phyloP scores from a whole-genome alignment of 2,113 vertebrate species.

The Aythya baeri region DNA sequence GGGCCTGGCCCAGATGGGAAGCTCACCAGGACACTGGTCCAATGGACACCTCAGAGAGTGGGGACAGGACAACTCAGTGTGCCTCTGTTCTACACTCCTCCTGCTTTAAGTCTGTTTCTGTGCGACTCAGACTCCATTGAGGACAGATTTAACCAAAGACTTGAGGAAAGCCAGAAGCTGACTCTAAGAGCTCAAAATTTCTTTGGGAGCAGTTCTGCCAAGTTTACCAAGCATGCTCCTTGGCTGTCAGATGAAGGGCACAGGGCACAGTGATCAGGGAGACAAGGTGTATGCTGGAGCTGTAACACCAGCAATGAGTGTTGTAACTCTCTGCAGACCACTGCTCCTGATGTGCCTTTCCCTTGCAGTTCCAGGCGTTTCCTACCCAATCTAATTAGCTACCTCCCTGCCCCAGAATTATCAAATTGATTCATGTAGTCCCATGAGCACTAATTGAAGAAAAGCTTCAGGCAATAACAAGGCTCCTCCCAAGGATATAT shows the following conservation, averaged over 20 bases:
- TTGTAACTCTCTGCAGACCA: not conserved
- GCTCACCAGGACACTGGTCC: accelerated
- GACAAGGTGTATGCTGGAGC: accelerated
- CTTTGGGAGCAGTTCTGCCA: not conserved
- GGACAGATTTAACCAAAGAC: not conserved
- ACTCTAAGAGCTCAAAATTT: not conserved
- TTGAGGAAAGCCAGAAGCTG: not conserved
- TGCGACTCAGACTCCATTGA: not conserved
- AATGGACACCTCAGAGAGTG: accelerated
- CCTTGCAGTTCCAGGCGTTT: not conserved
- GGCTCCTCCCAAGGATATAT: not conserved
- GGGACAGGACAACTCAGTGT: not conserved
- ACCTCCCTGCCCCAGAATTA: not conserved
- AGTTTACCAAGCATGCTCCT: accelerated
- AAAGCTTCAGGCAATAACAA: not conserved
- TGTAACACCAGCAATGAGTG: not conserved
- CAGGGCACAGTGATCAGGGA: accelerated
- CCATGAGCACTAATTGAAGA: not conserved
- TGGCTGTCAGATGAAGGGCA: not conserved
- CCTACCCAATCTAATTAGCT: not conserved
- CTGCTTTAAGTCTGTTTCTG: not conserved
- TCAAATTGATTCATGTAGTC: not conserved
- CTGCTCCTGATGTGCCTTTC: not conserved
- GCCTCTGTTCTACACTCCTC: not conserved
- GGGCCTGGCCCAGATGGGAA: not conserved